Conservation (phyloP, 2,113 vertebrate genomes). For the Numenius arquata region DNA sequence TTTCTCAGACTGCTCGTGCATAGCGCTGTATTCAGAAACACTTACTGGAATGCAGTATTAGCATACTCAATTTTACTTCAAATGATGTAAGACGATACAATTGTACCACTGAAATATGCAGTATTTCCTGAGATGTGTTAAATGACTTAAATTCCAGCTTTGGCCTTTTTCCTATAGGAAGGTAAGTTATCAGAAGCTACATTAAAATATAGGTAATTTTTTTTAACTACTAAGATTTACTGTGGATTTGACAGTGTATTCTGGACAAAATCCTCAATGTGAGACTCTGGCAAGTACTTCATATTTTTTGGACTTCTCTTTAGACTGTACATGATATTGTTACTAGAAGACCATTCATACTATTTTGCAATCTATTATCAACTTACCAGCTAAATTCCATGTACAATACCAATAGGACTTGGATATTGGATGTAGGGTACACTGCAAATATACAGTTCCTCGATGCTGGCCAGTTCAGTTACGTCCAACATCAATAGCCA, state of each 20-base stretch:
- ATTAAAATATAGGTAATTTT: not conserved
- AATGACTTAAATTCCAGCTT: not conserved
- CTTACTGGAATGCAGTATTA: not conserved
- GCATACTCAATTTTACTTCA: not conserved
- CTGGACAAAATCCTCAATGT: not conserved
- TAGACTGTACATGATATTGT: not conserved
- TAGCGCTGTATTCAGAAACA: not conserved
- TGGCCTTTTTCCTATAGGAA: not conserved
- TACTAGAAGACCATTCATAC: not conserved
- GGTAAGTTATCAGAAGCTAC: not conserved
- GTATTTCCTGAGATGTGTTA: not conserved
- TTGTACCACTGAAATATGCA: not conserved
- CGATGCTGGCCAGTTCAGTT: not conserved
- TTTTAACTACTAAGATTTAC: not conserved
- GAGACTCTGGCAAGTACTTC: not conserved
- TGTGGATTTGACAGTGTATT: not conserved
- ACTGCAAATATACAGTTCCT: not conserved
- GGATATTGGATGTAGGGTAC: not conserved
- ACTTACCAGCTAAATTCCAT: not conserved
- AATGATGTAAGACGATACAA: not conserved
- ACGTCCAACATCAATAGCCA: not conserved
- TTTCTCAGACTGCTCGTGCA: not conserved
- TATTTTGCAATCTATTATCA: not conserved
- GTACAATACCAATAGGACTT: not conserved
- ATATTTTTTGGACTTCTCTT: not conserved